These are phyloP conservation scores for Rhynchonycteris naso DNA, from an alignment of 2,797 vertebrate species.

Conservation along the genomic window DNA sequence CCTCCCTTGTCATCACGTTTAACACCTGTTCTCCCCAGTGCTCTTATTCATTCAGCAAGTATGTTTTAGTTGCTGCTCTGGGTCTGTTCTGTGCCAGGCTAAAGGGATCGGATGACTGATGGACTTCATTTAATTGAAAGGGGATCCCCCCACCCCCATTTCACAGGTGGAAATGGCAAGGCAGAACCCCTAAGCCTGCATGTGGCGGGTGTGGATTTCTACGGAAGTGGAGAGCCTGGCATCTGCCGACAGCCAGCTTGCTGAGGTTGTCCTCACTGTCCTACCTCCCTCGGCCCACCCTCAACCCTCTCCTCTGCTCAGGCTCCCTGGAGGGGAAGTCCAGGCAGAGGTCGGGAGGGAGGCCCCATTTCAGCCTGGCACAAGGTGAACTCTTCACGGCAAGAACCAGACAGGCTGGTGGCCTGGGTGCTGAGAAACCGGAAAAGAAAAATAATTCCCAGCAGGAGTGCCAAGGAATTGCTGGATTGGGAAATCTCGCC, in stretches of 20 bases:
- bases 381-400: not conserved
- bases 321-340: not conserved
- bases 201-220: not conserved
- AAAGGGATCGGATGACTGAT: not conserved
- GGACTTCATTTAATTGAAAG: not conserved
- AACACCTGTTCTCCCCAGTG: not conserved
- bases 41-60: not conserved
- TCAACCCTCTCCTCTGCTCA: not conserved
- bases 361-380: not conserved
- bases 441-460: not conserved
- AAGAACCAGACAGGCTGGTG: constrained; percentile 45
- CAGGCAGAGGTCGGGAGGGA: not conserved
- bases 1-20: not conserved
- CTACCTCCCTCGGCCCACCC: not conserved
- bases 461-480: not conserved
- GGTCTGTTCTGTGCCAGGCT: not conserved
- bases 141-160: not conserved
- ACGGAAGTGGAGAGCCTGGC: not conserved
- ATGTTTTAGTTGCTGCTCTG: not conserved
- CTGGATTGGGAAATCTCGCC: not conserved
- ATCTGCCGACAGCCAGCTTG: not conserved
- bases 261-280: too few species aligned
- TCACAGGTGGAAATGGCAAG: not conserved
- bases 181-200: not conserved
- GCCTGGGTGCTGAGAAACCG: not conserved